Percentiles rank a stretch among this genome's conserved stretches.
Evolutionary conservation across 2,113 vertebrate genomes (phyloP).

Genomic region (Meleagris gallopavo): DNA sequence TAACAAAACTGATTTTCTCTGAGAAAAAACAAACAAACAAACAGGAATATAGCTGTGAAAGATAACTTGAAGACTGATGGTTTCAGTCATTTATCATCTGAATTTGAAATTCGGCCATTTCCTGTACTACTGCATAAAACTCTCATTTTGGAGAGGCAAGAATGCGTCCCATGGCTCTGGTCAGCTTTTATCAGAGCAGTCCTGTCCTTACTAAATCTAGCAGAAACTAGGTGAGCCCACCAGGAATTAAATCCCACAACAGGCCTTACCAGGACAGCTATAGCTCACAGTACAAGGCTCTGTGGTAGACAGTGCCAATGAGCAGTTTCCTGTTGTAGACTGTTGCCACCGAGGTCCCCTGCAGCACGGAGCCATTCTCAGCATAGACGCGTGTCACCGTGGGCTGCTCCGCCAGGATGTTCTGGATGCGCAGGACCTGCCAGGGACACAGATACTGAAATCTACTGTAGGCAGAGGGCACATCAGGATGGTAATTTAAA

Average conservation of each 20-base stretch:
- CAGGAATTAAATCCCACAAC: neutral
- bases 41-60: neutral
- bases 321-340: conserved; percentile 83
- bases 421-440: conserved; percentile 89
- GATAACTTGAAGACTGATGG: neutral
- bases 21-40: too few relatives aligned
- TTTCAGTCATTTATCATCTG: neutral
- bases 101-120: neutral
- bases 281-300: conserved; percentile 87
- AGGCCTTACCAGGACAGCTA: neutral
- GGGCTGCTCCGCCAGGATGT: conserved; percentile 86
- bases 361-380: conserved; percentile 86
- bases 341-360: conserved; percentile 86
- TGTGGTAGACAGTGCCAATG: conserved; percentile 90
- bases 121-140: neutral
- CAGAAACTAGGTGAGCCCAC: neutral
- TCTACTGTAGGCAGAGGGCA: neutral
- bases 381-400: conserved; percentile 85
- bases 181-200: conserved; percentile 1
- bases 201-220: neutral
- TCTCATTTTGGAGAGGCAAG: neutral
- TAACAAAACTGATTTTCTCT: neutral
- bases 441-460: neutral
- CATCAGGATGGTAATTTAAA: neutral
- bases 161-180: neutral